Evolutionary conservation across 2,797 vertebrate species (phyloP), one percentile per base, ranked within the genome.

Genomic region (Cyclura pinguis): DNA sequence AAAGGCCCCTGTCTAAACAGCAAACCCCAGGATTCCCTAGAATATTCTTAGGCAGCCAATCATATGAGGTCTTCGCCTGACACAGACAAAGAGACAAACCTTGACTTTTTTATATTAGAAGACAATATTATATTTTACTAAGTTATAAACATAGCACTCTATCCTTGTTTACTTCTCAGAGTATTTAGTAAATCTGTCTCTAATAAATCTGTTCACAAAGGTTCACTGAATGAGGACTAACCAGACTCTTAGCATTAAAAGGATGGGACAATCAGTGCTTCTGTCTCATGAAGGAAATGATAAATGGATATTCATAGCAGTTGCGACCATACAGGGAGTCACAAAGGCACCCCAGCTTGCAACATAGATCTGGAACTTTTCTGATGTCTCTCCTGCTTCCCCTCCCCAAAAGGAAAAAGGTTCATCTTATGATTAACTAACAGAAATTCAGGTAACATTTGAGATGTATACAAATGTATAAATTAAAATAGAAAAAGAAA

Each of bases 111-210:
- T 42, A 42, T 42, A 42, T 42, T 42, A 42, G 42, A 42, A 42
- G 42, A 42, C 14, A 57, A 57, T 57, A 57, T 57, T 57, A 57
- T 57, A 57, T 57, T 57, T 13, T 57, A 57, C 55, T 57, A 76
- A 52, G 67, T 73, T 90, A 64, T 35, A 86, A 87, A 82, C 85
- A 89, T 50, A 57, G 35, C 83, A 18, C 59, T 47, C 12, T 83
- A 67, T 78, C 67, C 57, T 88, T 69, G 84, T 84, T 91, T 78
- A 24, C n/a, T 78, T 3, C 77, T 67, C 32, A 55, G n/a, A 42
- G 73, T 55, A 59, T 81, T 86, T 90, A 77, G 77, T 91, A 87
- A 87, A 78, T 72, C 35, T 78, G n/a, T n/a, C 47, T 10, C 5
- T 84, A n/a, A n/a, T 57, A 78, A 87, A n/a, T n/a, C 55, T n/a